Percentiles rank a stretch among this genome's conserved stretches.
Evolutionary conservation across 1,140 invertebrate species (phyloP).

Genomic region (Sipha flava): DNA sequence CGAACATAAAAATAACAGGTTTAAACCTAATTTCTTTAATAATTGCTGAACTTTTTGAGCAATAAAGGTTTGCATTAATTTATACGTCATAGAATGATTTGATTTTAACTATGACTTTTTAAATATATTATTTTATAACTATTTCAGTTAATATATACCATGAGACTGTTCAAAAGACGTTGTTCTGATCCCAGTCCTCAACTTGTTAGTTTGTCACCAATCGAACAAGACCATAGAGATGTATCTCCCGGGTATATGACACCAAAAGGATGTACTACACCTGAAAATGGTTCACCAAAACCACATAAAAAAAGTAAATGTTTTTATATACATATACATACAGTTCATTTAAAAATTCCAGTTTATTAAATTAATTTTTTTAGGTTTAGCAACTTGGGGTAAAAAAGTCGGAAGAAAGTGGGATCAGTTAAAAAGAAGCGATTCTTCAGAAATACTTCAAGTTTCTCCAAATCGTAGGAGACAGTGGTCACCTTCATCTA

Average conservation of each 20-base stretch:
- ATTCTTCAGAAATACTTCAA: conserved; percentile 51
- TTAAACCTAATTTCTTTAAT: background rate
- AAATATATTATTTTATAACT: too few species aligned
- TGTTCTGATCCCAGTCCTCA: conserved; percentile 48
- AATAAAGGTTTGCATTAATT: background rate
- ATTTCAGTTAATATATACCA: conserved; percentile 35
- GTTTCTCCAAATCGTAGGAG: conserved; percentile 45
- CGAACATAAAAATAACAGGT: background rate
- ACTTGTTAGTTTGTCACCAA: conserved; percentile 48
- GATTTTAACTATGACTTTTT: too few species aligned
- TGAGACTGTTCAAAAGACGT: conserved; percentile 49
- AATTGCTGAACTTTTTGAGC: background rate
- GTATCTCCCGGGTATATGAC: conserved; percentile 36
- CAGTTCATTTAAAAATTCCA: background rate
- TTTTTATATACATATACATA: background rate
- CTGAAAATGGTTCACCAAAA: conserved; percentile 39
- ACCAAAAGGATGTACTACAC: conserved; percentile 37
- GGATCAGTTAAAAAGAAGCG: conserved; percentile 53
- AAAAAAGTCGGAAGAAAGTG: conserved; percentile 54
- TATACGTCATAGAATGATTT: too few species aligned
- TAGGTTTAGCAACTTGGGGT: conserved; percentile 57
- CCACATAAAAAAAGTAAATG: conserved; percentile 39
- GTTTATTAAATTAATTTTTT: background rate
- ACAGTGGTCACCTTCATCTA: conserved; percentile 46
- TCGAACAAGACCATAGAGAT: conserved; percentile 44